Conservation (phyloP, 2,888 invertebrate genomes). For the Ectemnius lituratus region DNA sequence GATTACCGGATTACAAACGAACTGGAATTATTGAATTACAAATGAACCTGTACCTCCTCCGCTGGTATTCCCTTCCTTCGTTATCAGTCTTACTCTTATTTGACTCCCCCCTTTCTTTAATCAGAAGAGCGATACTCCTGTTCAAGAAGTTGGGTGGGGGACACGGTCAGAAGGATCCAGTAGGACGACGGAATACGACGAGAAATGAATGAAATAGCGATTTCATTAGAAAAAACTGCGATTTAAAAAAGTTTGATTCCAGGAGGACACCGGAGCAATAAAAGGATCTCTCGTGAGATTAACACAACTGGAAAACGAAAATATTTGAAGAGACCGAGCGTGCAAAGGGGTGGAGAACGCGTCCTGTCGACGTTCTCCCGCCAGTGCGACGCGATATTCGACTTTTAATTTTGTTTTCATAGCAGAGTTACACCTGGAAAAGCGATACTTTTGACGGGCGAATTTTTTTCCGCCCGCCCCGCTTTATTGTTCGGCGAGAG, state of each 20-base stretch:
- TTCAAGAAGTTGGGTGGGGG: neutral
- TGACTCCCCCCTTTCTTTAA: neutral
- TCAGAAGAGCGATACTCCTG: neutral
- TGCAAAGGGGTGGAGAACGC: conserved; percentile 6
- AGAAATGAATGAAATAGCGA: neutral
- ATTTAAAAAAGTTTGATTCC: too few species aligned
- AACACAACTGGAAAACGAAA: conserved; percentile 13
- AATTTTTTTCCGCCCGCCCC: conserved; percentile 62
- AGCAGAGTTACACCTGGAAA: conserved; percentile 57
- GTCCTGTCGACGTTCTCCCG: conserved; percentile 8
- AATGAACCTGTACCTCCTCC: conserved; percentile 47
- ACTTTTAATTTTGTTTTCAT: conserved; percentile 43
- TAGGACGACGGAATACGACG: neutral
- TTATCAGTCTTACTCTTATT: conserved; percentile 20
- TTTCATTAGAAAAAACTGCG: neutral
- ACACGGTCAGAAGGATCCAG: neutral
- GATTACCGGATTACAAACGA: conserved; percentile 74
- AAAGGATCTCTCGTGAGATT: neutral
- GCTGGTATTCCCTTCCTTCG: conserved; percentile 28
- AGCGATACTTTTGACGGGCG: conserved; percentile 65
- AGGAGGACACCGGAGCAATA: neutral
- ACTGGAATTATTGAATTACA: conserved; percentile 71
- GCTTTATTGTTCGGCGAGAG: conserved; percentile 68
- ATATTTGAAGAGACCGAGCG: conserved; percentile 4
- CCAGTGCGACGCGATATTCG: conserved; percentile 22